Evolutionary conservation across 1,140 invertebrate genomes (phyloP).

Genomic region (Heliconius melpomene): DNA sequence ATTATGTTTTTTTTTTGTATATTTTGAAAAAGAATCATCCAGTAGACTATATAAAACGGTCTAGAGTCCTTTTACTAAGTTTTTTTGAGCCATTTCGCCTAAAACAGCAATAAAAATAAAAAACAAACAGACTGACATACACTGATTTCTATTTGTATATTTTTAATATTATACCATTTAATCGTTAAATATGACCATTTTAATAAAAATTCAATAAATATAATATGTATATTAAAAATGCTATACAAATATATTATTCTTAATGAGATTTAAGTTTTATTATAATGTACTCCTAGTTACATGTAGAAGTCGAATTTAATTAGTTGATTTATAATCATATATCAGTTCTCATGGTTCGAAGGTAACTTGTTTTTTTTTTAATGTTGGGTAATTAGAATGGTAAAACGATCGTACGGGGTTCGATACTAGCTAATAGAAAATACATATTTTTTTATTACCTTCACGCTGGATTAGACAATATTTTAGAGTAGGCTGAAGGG

Average conservation of each 20-base stretch:
- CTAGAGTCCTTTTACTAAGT: too few relatives aligned
- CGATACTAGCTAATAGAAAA: neutral
- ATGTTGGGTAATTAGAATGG: too few relatives aligned
- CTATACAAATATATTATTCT: neutral
- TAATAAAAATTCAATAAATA: neutral
- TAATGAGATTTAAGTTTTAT: neutral
- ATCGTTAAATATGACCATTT: too few relatives aligned
- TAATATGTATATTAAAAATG: neutral
- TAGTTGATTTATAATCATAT: neutral
- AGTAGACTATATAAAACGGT: too few relatives aligned
- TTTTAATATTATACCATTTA: neutral
- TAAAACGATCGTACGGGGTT: too few relatives aligned
- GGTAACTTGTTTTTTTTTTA: neutral
- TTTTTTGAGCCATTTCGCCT: too few relatives aligned
- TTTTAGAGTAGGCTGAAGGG: too few relatives aligned
- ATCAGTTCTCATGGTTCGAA: neutral
- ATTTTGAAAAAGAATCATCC: too few relatives aligned
- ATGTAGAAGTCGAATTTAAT: neutral
- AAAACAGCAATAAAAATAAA: too few relatives aligned
- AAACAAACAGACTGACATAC: neutral
- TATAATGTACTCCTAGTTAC: neutral
- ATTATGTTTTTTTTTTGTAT: too few relatives aligned
- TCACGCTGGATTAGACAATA: too few relatives aligned
- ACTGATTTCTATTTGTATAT: neutral
- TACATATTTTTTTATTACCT: neutral